Evolutionary conservation across 2,888 invertebrate species (phyloP), one percentile per base, ranked within the genome.

Genomic region (Bugula neritina): DNA sequence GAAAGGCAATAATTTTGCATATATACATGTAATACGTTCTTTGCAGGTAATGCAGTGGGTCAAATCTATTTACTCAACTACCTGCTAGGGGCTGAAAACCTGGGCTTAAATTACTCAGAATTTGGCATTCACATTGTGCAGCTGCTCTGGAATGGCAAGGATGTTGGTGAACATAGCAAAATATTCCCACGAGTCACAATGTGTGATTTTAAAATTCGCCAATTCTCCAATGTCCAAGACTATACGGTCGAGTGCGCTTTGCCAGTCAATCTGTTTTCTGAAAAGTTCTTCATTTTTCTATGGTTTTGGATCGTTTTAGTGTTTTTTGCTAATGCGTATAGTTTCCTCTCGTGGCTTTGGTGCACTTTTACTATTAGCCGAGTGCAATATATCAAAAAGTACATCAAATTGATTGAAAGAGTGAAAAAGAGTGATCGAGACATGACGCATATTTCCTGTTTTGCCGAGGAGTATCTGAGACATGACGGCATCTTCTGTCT

Each of bases 361-460:
- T 23, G 23, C 2, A 23, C 43, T 25, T 70, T 70, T 54, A 23
- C 54, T 17, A 10, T 54, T 13, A 70, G 52, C 31, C 2, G 70
- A 54, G 52, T 70, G 10, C 29, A 85, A 69, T 84, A 85, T 75
- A 82, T 86, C 76, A 77, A 84, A 70, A 86, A 85, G 75, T 83
- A 85, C 74, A 79, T 86, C 27, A 84, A 85, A 75, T 81, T 84
- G 71, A 84, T 85, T 82, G 84, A 83, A 75, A 79, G 83, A 27
- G 78, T 85, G 31, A 77, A 77, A 2, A 75, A 79, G 0, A 80
- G 80, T 25, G 80, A 81, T 29, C 31, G 23, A 23, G 82, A 82
- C 71, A 79, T 79, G 74, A 80, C 79, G 71, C 75, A 80, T n/a
- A 84, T 83, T 71, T 81, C 82, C 43, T 77, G 80, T n/a, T 83